Percentiles rank a stretch among this genome's conserved stretches.
Evolutionary conservation across 2,888 invertebrate genomes (phyloP).

Genomic region (Cactoblastis cactorum): DNA sequence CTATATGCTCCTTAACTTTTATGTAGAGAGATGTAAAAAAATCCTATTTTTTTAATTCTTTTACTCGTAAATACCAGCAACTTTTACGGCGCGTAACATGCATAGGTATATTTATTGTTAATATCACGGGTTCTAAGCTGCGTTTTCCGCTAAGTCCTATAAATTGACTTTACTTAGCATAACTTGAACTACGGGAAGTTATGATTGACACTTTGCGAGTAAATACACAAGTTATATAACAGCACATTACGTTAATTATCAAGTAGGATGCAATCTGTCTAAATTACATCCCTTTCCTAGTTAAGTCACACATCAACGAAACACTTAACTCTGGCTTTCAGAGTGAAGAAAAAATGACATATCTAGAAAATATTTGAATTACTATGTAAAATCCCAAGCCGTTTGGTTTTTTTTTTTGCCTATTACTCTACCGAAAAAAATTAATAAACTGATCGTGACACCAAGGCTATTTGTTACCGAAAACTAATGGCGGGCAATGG

Average conservation of each 20-base stretch:
- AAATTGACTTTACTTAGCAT: neutral
- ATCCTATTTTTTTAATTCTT: no score
- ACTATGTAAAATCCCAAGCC: no score
- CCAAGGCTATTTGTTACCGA: neutral
- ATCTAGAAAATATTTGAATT: no score
- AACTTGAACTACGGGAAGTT: neutral
- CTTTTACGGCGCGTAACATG: no score
- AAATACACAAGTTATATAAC: slow-evolving; percentile 31
- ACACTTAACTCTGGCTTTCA: neutral
- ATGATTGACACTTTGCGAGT: neutral
- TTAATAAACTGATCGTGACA: neutral
- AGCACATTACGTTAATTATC: slow-evolving; percentile 38
- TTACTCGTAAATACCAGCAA: no score
- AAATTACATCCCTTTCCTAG: slow-evolving; percentile 30
- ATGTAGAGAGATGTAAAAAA: no score
- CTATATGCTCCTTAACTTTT: no score
- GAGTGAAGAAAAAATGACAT: no score
- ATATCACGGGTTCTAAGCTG: no score
- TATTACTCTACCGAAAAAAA: no score
- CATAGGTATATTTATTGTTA: no score
- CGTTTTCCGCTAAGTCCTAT: neutral
- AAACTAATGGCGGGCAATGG: slow-evolving; percentile 1
- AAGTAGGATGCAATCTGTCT: slow-evolving; percentile 25
- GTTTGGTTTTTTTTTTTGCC: neutral
- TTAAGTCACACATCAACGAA: slow-evolving; percentile 15